Conservation (phyloP, 2,113 vertebrate species). For the Laterallus jamaicensis region DNA sequence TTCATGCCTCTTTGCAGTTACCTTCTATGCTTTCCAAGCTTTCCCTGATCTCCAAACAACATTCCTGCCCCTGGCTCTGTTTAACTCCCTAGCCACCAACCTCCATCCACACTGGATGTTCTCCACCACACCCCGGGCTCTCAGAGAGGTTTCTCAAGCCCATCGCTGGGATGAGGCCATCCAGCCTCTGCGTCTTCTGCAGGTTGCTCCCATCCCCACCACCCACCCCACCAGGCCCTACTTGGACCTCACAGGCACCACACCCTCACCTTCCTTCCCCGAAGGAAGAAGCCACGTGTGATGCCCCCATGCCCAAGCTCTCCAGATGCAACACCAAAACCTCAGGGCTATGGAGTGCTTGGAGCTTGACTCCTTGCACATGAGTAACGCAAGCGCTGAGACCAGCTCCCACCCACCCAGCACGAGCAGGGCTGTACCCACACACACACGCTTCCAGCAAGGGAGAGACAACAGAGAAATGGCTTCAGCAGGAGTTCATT, state of each 20-base stretch:
- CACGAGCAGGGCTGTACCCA: not conserved
- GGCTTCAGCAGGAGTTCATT: slow-evolving; percentile 46
- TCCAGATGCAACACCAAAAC: not conserved
- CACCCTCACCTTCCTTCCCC: not conserved
- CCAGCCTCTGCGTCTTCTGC: not conserved
- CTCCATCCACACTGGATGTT: rapidly evolving
- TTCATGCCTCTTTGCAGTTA: slow-evolving; percentile 10
- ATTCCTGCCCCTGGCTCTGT: not conserved
- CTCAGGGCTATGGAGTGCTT: not conserved
- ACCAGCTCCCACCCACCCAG: not conserved
- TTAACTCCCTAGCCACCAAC: not conserved
- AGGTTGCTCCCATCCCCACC: not conserved
- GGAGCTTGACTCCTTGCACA: not conserved
- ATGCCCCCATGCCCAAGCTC: not conserved
- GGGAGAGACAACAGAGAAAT: slow-evolving; percentile 8
- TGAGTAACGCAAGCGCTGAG: not conserved
- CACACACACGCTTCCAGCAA: not conserved
- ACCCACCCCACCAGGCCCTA: not conserved
- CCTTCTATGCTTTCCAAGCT: slow-evolving; percentile 15
- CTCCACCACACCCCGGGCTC: not conserved
- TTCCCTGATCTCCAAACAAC: not conserved
- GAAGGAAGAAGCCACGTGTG: not conserved
- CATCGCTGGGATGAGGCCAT: not conserved
- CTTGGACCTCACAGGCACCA: not conserved
- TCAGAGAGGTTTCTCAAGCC: not conserved